phyloP scores from a whole-genome alignment of 2,888 invertebrate species.

The Gryllus longicercus region DNA sequence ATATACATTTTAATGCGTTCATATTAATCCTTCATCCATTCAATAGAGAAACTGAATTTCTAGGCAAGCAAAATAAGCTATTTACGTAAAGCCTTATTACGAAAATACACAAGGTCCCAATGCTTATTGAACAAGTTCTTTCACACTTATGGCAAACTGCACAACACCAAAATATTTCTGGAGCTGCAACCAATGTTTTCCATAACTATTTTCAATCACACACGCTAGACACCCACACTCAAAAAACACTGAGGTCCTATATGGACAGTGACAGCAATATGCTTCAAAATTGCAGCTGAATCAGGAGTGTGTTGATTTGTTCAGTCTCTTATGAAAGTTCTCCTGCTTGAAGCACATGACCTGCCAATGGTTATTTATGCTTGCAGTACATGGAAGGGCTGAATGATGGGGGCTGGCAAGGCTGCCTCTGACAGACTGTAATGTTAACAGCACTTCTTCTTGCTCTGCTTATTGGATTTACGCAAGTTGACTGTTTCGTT shows the following conservation, averaged over 20 bases:
- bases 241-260: neutral
- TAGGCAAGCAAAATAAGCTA: neutral
- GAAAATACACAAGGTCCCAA: conserved; percentile 17
- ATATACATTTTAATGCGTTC: conserved; percentile 1
- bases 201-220: neutral
- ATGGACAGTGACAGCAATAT: neutral
- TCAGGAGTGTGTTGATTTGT: neutral
- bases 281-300: too few species aligned
- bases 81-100: neutral
- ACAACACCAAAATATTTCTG: neutral
- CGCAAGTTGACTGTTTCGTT: conserved; percentile 69
- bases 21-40: neutral
- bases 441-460: conserved; percentile 44
- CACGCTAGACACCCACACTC: neutral
- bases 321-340: neutral
- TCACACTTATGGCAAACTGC: neutral
- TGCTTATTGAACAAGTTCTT: neutral
- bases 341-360: neutral
- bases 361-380: neutral
- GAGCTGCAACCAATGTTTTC: neutral
- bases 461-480: conserved; percentile 48
- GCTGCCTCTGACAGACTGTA: neutral
- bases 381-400: neutral
- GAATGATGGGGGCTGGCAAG: neutral
- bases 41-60: neutral